Evolutionary conservation across 2,888 invertebrate species (phyloP).

Genomic region (Cantharis rufa): DNA sequence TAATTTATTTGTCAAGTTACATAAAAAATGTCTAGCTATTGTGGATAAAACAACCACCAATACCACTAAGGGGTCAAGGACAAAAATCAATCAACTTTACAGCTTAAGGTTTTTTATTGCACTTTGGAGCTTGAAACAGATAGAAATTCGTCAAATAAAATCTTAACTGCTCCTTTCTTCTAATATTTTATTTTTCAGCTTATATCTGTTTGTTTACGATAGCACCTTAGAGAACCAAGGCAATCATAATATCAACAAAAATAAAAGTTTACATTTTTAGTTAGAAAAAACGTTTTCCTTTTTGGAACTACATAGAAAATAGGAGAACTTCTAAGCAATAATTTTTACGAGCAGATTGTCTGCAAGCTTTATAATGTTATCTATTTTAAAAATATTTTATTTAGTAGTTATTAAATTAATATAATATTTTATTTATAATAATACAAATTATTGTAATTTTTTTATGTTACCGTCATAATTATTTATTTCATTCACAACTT

Average conservation of each 20-base stretch:
- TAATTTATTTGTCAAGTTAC: neutral
- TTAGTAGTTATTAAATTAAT: neutral
- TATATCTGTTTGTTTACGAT: slow-evolving; percentile 4
- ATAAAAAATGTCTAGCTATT: neutral
- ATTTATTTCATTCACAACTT: neutral
- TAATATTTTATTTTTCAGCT: slow-evolving; percentile 14
- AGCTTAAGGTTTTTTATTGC: slow-evolving; percentile 22
- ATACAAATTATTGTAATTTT: neutral
- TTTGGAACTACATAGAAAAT: neutral
- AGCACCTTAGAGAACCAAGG: neutral
- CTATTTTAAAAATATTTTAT: neutral
- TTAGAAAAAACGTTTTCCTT: neutral
- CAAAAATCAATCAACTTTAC: slow-evolving; percentile 31
- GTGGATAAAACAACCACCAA: neutral
- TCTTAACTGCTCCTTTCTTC: slow-evolving; percentile 19
- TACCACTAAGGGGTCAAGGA: slow-evolving; percentile 15
- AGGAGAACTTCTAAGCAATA: neutral
- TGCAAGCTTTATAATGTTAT: neutral
- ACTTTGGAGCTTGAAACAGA: slow-evolving; percentile 20
- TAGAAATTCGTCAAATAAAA: slow-evolving; percentile 23
- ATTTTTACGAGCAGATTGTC: neutral
- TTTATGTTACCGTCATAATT: neutral
- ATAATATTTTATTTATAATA: neutral
- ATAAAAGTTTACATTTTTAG: neutral
- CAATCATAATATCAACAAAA: neutral